Conservation (phyloP, 1,140 invertebrate species). For the Hylyphantes graminicola region DNA sequence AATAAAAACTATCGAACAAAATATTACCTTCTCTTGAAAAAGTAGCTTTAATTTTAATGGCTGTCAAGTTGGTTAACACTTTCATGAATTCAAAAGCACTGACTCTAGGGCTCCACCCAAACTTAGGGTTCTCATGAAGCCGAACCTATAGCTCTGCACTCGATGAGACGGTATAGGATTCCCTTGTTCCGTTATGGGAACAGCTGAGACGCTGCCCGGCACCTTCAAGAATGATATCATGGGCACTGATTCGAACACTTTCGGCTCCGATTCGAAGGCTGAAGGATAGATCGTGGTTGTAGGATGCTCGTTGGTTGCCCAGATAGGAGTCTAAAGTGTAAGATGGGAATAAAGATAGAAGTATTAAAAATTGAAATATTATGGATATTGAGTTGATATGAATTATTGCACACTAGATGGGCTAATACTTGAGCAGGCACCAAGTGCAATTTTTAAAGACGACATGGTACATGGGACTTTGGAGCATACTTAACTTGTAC, state of each 20-base stretch:
- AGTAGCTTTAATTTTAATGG: constrained; percentile 92
- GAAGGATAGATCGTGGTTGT: constrained; percentile 93
- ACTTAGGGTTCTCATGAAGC: constrained; percentile 82
- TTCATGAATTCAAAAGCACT: constrained; percentile 88
- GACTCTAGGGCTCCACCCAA: constrained; percentile 90
- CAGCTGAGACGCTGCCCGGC: constrained; percentile 81
- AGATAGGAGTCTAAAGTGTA: constrained; percentile 70
- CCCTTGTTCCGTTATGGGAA: constrained; percentile 90
- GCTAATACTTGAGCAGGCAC: too few species aligned
- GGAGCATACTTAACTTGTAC: too few species aligned
- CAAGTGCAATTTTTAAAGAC: too few species aligned
- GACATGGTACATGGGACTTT: too few species aligned
- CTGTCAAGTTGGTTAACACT: constrained; percentile 90
- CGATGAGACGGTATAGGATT: constrained; percentile 82
- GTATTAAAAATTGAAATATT: not conserved
- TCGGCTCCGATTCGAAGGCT: constrained; percentile 85
- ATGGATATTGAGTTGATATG: too few species aligned
- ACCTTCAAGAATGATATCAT: constrained; percentile 87
- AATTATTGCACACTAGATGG: too few species aligned
- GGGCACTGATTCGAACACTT: constrained; percentile 77
- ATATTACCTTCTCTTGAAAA: constrained; percentile 78
- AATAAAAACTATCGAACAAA: too few species aligned
- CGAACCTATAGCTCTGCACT: constrained; percentile 80
- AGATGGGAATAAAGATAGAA: not conserved
- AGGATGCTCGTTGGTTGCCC: constrained; percentile 92